Conservation (phyloP, 1,140 invertebrate species). For the Drosophila nikananu region DNA sequence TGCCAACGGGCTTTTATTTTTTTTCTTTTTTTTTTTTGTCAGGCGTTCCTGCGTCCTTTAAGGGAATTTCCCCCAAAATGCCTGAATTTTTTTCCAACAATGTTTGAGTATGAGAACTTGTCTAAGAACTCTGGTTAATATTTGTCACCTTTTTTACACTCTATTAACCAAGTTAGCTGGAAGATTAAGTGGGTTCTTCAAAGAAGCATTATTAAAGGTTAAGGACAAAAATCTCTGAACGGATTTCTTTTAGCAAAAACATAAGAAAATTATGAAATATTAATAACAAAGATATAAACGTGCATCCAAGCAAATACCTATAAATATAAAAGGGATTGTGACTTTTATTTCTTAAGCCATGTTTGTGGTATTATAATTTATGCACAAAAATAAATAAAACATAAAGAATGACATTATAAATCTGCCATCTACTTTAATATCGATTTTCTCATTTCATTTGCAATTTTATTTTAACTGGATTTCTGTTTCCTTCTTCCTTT, state of each 20-base stretch:
- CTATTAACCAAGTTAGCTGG: not conserved
- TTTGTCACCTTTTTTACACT: not conserved
- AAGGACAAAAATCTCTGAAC: not conserved
- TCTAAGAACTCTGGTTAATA: not conserved
- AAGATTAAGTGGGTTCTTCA: not conserved
- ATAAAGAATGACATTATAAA: not conserved
- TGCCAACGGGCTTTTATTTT: conserved; percentile 12
- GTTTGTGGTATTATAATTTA: not conserved
- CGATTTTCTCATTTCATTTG: conserved; percentile 22
- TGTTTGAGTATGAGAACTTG: not conserved
- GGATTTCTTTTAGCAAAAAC: not conserved
- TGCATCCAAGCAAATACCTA: not conserved
- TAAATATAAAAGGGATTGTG: too few relatives aligned
- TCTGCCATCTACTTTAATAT: conserved; percentile 36
- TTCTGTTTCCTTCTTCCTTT: conserved; percentile 25
- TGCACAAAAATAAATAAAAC: not conserved
- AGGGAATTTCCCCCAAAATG: not conserved
- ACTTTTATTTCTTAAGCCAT: not conserved
- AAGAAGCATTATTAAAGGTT: too few relatives aligned
- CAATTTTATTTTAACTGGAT: conserved; percentile 14
- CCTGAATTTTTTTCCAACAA: conserved; percentile 2
- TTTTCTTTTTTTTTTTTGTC: not conserved
- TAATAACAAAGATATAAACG: not conserved
- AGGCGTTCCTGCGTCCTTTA: not conserved
- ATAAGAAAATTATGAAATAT: not conserved